Conservation (phyloP, 2,888 invertebrate species). For the Mimachlamys varia region DNA sequence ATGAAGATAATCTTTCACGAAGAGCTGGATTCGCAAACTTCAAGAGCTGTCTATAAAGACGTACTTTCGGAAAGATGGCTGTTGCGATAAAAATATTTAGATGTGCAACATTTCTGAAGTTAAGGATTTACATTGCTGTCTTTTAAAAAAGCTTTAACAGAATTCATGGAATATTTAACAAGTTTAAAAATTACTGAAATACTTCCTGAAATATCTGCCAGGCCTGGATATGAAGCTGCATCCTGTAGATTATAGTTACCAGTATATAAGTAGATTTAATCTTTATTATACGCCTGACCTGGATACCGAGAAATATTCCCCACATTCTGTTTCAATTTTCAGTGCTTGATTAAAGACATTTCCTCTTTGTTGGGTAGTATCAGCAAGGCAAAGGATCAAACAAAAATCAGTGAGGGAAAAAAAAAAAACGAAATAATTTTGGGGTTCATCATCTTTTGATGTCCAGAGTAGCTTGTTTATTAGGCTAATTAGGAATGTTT, state of each 20-base stretch:
- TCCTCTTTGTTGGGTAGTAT: background rate
- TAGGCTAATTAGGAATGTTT: background rate
- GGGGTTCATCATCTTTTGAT: background rate
- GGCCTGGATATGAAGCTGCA: background rate
- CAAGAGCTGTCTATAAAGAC: background rate
- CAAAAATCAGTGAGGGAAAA: background rate
- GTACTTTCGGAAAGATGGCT: background rate
- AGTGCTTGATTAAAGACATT: background rate
- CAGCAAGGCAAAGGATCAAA: background rate
- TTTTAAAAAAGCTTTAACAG: background rate
- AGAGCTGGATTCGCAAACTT: background rate
- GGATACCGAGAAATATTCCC: background rate
- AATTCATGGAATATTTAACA: background rate
- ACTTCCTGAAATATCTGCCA: background rate
- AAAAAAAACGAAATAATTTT: background rate
- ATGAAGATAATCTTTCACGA: background rate
- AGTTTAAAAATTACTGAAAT: background rate
- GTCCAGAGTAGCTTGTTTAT: background rate
- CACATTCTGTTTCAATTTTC: background rate
- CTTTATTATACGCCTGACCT: constrained; percentile 27
- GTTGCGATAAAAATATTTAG: background rate
- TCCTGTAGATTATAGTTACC: background rate
- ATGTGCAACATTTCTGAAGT: background rate
- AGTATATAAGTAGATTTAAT: background rate
- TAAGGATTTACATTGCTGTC: background rate